Base-by-base conservation (phyloP, 1,140 invertebrate genomes). In the Nasonia longicornis region DNA sequence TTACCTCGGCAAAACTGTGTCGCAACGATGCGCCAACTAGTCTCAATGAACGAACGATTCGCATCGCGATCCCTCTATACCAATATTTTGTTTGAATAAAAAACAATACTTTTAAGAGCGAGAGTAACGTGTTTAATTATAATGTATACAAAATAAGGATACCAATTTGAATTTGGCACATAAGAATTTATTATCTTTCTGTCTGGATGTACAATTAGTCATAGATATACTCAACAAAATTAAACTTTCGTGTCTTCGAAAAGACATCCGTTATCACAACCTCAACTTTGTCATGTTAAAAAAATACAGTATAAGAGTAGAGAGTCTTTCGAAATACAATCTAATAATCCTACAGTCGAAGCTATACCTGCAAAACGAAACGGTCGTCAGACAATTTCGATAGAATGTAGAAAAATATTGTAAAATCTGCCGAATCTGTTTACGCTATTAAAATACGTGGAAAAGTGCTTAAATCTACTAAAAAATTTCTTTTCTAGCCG, bases 301-400 rank as follows among this genome's bases (percentile, higher is more conserved):
- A 22, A 22, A 22, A 35, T n/a, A 20, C 70, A 42, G 14, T 71
- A 26, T 10, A 48, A 48, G 70, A 42, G 38, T 11, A 72, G 8
- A n/a, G 38, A 45, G 42, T 45, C 42, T n/a, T 45, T 72, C 20
- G 12, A 38, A 71, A 71, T 71, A 42, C 3, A 20, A 71, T 42
- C 3, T 71, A 42, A 70, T 10, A 11, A 35, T 70, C 29, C 70
- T 71, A 71, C 0, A 42, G 20, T 38, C 20, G 69, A 38, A 66
- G 20, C 26, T 35, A 35, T 31, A 71, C 69, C 69, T 71, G 29
- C 12, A 66, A 71, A 71, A 71, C 31, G 11, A 71, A 71, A 71
- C 31, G 22, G 12, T 3, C 12, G 48, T 52, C 16, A 52, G 0
- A 52, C 16, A 52, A 12, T 52, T 16, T 52, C 48, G 38, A 42